Conservation (phyloP, 2,797 vertebrate genomes). For the Tragopan temminckii region DNA sequence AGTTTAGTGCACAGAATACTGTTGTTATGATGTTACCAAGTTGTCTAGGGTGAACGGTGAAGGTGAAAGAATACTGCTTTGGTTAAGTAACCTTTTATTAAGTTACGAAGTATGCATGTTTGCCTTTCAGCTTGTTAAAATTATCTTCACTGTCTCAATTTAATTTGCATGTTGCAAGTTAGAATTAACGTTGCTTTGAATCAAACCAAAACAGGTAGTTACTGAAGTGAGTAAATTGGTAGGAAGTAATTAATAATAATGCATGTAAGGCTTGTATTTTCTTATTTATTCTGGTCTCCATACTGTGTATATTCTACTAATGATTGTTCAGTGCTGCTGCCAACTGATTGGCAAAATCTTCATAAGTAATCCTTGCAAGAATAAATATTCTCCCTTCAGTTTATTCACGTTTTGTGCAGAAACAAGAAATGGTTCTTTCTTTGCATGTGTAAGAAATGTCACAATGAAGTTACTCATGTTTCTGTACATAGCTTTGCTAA, state of each 20-base stretch:
- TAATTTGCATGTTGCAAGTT: neutral
- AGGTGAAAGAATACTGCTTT: neutral
- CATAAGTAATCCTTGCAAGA: neutral
- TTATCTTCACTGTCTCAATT: conserved; percentile 2
- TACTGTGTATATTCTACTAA: neutral
- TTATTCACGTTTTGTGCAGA: neutral
- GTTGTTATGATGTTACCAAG: neutral
- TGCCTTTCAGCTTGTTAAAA: conserved; percentile 24
- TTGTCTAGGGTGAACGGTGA: neutral
- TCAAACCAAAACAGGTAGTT: neutral
- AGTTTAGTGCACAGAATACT: neutral
- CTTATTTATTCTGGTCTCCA: neutral
- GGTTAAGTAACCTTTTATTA: neutral
- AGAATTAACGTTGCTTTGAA: neutral
- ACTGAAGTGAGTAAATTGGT: neutral
- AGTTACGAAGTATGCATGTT: neutral
- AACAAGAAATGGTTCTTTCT: neutral
- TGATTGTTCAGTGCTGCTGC: neutral
- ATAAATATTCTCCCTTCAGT: neutral
- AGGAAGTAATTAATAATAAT: neutral
- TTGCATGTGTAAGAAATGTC: neutral
- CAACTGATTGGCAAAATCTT: neutral
- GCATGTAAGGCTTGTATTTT: neutral
- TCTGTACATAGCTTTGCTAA: neutral
- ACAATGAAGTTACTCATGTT: neutral